Base-by-base conservation (phyloP, 2,888 invertebrate species). In the Stictocephala bisonia region DNA sequence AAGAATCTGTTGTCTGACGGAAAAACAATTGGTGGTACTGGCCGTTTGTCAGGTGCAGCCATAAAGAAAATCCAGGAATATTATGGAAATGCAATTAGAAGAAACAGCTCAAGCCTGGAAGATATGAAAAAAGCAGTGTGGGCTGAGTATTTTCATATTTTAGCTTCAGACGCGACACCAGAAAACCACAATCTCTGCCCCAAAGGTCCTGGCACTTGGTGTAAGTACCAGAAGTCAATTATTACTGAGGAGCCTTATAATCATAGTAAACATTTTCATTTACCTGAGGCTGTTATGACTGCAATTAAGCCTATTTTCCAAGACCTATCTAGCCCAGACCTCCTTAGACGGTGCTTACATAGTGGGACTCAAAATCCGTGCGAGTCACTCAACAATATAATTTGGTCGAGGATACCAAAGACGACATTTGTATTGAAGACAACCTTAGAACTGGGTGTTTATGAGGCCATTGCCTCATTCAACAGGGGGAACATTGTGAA, bases 91-190 rank as follows among this genome's bases (percentile, higher is more conserved):
- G 79, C 79, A 60, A 66, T 77, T 26, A 60, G 78, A 50, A 68
- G 74, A n/a, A 73, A 78, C 68, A 50, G 72, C 13, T 35, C 78
- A 71, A 76, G 76, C 2, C 60, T 76, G 6, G 77, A 75, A 60
- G 66, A 74, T 6, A 80, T 80, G 78, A 78, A 78, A 58, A 76
- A 75, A 53, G 79, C 75, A n/a, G 72, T 80, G 41, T 80, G 78
- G 79, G 79, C 79, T 6, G 77, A 77, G 15, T 80, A 73, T 60
- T 73, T 71, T 24, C 80, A 80, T 53, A 74, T 77, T 48, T 48
- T 27, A 60, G 78, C 77, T 7, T 73, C 79, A 6, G 75, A 80
- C 24, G 76, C 74, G 44, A 75, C 77, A 9, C 79, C 77, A 13
- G 72, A 75, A 24, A 78, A 80, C 22, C 79, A 80, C 58, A 44